Evolutionary conservation across 1,140 invertebrate species (phyloP).

Genomic region (Caenorhabditis inopinata): DNA sequence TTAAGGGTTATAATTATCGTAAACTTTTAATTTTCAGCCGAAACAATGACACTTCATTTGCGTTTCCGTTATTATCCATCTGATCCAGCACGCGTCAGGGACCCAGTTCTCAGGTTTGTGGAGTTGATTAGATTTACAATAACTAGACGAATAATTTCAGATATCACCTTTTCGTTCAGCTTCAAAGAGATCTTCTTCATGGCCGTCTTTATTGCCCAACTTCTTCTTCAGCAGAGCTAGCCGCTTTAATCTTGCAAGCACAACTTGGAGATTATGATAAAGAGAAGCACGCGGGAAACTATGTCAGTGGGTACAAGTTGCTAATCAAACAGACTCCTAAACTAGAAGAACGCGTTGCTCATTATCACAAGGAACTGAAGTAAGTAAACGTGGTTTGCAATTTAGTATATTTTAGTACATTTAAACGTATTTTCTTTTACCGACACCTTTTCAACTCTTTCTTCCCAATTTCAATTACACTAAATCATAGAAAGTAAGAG

Average conservation of each 20-base stretch:
- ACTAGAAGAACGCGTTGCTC: constrained; percentile 83
- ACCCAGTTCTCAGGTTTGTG: constrained; percentile 76
- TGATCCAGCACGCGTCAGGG: constrained; percentile 80
- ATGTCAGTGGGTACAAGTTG: constrained; percentile 85
- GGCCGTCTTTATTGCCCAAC: constrained; percentile 85
- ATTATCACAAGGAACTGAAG: constrained; percentile 75
- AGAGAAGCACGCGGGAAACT: constrained; percentile 79
- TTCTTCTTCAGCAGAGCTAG: constrained; percentile 83
- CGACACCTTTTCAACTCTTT: too few relatives aligned
- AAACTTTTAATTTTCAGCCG: constrained; percentile 44
- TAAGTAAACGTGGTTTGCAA: too few relatives aligned
- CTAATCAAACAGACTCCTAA: constrained; percentile 85
- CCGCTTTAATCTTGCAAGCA: constrained; percentile 91
- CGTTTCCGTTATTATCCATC: constrained; percentile 91
- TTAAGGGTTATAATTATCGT: too few relatives aligned
- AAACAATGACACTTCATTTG: constrained; percentile 79
- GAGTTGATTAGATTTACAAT: too few relatives aligned
- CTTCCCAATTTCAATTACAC: too few relatives aligned
- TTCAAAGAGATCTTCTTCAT: constrained; percentile 89
- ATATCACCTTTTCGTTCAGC: constrained; percentile 88
- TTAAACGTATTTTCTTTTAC: too few relatives aligned
- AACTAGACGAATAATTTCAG: too few relatives aligned
- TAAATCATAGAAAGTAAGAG: too few relatives aligned
- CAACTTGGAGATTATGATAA: constrained; percentile 91
- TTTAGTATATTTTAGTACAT: too few relatives aligned